Evolutionary conservation across 2,888 invertebrate species (phyloP), one percentile per base, ranked within the genome.

Genomic region (Epistrophella euchroma): DNA sequence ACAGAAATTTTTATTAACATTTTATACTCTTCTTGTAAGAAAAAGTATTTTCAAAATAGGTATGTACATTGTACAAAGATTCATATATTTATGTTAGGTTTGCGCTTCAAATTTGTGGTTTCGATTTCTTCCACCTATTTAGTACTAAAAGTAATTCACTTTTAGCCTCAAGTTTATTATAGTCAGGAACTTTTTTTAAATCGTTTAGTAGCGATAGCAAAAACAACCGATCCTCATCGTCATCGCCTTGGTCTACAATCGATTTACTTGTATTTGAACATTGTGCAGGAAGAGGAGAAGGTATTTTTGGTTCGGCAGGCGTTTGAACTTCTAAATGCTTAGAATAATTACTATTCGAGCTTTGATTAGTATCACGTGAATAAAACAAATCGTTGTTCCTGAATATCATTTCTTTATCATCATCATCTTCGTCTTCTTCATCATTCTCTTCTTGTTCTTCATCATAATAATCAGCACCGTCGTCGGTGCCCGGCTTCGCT

Each of bases 171-270:
- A 64, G 52, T 52, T 64, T 52, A 17, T 52, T 52, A 10, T 43
- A 9, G 15, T 73, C 50, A 13, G 73, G 52, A 13, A 73, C 7
- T 17, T 52, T 73, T 62, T 62, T 74, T 19, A 74, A 64, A 11
- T 74, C 74, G 3, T 40, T 74, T 5, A 74, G 10, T 4, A 74
- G n/a, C 6, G 74, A 74, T n/a, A 74, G 15, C n/a, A 74, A 64
- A 22, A 64, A 64, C 25, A 74, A 15, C 0, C 74, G 62, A 55
- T 74, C 64, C 11, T 74, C 52, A 6, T 73, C 60, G 1, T 52
- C 52, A 6, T n/a, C n/a, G 3, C n/a, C 25, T 25, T 25, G 13
- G 0, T 25, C 17, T 13, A 3, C 6, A 15, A 3, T 4, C n/a
- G 15, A 13, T 22, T 50, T 22, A 25, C 6, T 13, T 25, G 11